phyloP scores from a whole-genome alignment of 1,140 invertebrate species.

The Acromyrmex echinatior region DNA sequence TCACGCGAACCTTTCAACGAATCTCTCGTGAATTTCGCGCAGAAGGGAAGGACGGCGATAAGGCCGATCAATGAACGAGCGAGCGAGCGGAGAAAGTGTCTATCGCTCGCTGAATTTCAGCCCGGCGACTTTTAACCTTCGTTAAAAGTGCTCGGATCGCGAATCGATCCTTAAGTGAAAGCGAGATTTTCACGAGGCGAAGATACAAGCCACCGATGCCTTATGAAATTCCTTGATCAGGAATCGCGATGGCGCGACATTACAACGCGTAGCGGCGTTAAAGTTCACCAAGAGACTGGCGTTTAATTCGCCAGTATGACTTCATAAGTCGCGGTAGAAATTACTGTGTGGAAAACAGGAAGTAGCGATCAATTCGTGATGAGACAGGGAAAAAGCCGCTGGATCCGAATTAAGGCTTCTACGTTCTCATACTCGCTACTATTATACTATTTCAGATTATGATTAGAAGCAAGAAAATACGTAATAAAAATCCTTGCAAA shows the following conservation, averaged over 20 bases:
- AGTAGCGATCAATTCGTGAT: neutral
- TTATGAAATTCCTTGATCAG: conserved; percentile 26
- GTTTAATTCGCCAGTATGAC: neutral
- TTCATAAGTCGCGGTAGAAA: neutral
- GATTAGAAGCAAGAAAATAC: too few relatives aligned
- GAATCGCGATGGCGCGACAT: neutral
- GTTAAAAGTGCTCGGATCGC: conserved; percentile 31
- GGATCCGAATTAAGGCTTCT: too few relatives aligned
- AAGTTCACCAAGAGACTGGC: conserved; percentile 1
- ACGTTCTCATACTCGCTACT: too few relatives aligned
- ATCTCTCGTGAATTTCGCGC: neutral
- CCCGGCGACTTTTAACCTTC: conserved; percentile 45
- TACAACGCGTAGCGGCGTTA: conserved; percentile 1
- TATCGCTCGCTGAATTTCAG: conserved; percentile 46
- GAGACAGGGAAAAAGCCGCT: neutral
- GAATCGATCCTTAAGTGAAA: conserved; percentile 56
- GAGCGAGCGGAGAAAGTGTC: conserved; percentile 46
- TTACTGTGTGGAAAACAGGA: conserved; percentile 8
- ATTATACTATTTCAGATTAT: too few relatives aligned
- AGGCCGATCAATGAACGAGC: neutral
- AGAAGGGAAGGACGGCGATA: neutral
- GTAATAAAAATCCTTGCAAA: too few relatives aligned
- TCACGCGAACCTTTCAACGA: conserved; percentile 53
- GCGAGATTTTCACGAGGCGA: conserved; percentile 47
- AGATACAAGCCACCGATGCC: neutral